Conservation (phyloP, 2,113 vertebrate species). For the Callipepla californica region DNA sequence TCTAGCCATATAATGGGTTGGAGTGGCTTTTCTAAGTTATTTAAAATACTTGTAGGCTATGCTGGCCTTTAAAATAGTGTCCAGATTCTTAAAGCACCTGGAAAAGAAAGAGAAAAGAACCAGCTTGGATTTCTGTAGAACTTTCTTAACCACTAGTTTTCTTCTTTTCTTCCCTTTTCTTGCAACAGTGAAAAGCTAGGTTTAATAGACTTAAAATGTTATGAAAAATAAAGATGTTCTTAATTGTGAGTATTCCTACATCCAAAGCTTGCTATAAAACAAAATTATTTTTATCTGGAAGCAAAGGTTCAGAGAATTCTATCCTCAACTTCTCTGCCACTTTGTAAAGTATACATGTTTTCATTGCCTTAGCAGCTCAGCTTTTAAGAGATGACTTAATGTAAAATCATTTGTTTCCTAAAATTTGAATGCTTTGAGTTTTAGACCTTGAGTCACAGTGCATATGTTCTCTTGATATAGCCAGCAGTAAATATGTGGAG, state of each 20-base stretch:
- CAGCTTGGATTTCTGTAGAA: neutral
- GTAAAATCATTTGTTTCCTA: neutral
- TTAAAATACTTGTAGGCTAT: constrained; percentile 25
- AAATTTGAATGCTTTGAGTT: neutral
- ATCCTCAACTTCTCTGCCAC: neutral
- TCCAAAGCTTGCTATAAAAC: neutral
- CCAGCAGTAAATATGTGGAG: neutral
- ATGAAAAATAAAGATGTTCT: neutral
- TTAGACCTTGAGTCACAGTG: neutral
- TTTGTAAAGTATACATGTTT: neutral
- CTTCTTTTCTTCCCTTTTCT: neutral
- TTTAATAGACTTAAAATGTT: neutral
- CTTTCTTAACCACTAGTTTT: neutral
- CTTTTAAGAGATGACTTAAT: neutral
- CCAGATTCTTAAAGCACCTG: neutral
- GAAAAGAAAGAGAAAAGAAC: neutral
- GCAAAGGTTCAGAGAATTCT: neutral
- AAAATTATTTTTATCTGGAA: neutral
- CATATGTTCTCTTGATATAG: neutral
- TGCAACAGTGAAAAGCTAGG: neutral
- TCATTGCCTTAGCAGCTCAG: neutral
- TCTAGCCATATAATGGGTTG: constrained; percentile 34
- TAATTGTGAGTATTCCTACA: neutral
- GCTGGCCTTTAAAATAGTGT: constrained; percentile 1
- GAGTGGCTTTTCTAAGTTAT: constrained; percentile 11